Percentiles rank a stretch among this genome's conserved stretches.
Evolutionary conservation across 53 echinoderm and acorn worm genomes (phyloP).

Genomic region (Henricia sp.): DNA sequence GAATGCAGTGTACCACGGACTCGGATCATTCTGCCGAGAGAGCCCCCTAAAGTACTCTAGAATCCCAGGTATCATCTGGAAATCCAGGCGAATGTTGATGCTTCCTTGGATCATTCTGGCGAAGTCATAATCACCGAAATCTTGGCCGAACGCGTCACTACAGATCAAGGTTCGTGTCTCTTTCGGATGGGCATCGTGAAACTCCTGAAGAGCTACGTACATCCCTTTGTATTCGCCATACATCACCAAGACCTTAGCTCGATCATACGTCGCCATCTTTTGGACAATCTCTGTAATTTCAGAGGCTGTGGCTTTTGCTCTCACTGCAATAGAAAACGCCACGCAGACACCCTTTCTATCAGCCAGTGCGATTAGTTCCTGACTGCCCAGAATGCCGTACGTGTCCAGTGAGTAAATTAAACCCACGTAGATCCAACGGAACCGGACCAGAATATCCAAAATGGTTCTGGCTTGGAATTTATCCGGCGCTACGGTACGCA

Average conservation of each 20-base stretch:
- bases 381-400: conserved; percentile 35
- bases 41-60: conserved; percentile 3
- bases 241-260: conserved; percentile 38
- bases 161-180: neutral
- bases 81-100: neutral
- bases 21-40: neutral
- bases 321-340: conserved; percentile 18
- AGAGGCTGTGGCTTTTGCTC: neutral
- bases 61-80: conserved; percentile 1
- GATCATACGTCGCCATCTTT: neutral
- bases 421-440: conserved; percentile 45
- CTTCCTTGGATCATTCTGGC: neutral
- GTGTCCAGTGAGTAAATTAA: conserved; percentile 28
- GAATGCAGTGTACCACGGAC: conserved; percentile 6
- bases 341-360: conserved; percentile 35
- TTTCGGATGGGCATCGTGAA: neutral
- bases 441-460: conserved; percentile 34
- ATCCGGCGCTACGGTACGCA: conserved; percentile 56
- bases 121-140: neutral
- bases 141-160: conserved; percentile 1
- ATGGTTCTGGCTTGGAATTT: conserved; percentile 48
- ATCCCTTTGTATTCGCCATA: conserved; percentile 8
- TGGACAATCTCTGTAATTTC: conserved; percentile 13
- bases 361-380: conserved; percentile 14
- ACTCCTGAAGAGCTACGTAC: conserved; percentile 1